These are phyloP conservation scores for Agapornis roseicollis DNA, from an alignment of 2,113 vertebrate species.

Conservation along the genomic window DNA sequence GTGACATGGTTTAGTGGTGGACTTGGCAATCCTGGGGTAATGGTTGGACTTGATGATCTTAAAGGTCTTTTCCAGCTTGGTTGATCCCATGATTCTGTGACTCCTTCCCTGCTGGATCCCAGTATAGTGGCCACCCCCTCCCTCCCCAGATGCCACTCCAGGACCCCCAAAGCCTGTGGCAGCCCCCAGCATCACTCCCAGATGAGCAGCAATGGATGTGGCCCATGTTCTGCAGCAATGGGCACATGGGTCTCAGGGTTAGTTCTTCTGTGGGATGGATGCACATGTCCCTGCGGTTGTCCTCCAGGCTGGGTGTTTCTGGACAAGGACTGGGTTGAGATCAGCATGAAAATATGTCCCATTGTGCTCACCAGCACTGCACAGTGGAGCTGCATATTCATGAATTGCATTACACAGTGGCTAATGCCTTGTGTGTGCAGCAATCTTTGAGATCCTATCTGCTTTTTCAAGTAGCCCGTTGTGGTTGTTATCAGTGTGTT, in stretches of 20 bases:
- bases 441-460: conserved; percentile 19
- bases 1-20: neutral
- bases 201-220: accelerated
- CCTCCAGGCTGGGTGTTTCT: neutral
- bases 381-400: conserved; percentile 28
- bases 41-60: neutral
- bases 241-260: accelerated
- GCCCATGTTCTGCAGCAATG: accelerated
- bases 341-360: neutral
- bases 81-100: neutral
- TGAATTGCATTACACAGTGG: neutral
- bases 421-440: neutral
- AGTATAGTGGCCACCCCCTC: neutral
- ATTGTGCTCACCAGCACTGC: neutral
- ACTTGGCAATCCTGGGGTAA: neutral
- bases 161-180: neutral
- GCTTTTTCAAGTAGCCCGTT: neutral
- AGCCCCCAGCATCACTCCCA: accelerated
- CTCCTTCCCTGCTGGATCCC: neutral
- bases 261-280: neutral
- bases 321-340: neutral
- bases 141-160: neutral
- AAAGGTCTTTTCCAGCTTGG: neutral
- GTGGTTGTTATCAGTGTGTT: neutral
- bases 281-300: neutral